phyloP scores from a whole-genome alignment of 2,113 vertebrate species.

The Entomyzon cyanotis region DNA sequence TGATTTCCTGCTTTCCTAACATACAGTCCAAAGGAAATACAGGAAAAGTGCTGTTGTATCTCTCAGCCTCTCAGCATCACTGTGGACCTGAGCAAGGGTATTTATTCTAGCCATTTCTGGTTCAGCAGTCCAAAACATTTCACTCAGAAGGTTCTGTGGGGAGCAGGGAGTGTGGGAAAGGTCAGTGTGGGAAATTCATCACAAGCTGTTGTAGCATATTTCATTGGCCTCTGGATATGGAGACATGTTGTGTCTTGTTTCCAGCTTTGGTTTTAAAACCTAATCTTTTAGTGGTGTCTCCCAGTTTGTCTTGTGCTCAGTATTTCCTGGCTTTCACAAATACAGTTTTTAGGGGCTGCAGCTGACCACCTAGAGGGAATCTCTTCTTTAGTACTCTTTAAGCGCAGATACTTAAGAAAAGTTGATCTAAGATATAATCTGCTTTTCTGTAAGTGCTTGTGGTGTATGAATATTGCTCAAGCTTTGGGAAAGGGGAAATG shows the following conservation, averaged over 20 bases:
- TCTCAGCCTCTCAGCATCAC: not conserved
- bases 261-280: not conserved
- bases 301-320: not conserved
- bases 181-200: rapidly evolving
- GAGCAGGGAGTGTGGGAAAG: rapidly evolving
- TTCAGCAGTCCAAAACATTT: not conserved
- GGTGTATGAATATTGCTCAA: not conserved
- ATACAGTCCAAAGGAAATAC: not conserved
- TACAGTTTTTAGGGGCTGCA: not conserved
- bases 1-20: not conserved
- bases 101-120: not conserved
- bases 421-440: not conserved
- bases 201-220: not conserved
- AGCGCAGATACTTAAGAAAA: not conserved
- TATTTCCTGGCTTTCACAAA: not conserved
- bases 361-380: not conserved
- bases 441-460: not conserved
- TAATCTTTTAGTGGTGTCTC: not conserved
- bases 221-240: not conserved
- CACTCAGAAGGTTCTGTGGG: rapidly evolving
- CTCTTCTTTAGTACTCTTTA: not conserved
- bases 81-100: rapidly evolving
- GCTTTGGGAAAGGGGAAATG: not conserved
- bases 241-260: not conserved
- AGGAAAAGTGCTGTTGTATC: not conserved